A percentile compares a stretch with the other conserved stretches of the same genome.
phyloP scores from a whole-genome alignment of 2,113 vertebrate genomes.

The Formicarius rufipectus region DNA sequence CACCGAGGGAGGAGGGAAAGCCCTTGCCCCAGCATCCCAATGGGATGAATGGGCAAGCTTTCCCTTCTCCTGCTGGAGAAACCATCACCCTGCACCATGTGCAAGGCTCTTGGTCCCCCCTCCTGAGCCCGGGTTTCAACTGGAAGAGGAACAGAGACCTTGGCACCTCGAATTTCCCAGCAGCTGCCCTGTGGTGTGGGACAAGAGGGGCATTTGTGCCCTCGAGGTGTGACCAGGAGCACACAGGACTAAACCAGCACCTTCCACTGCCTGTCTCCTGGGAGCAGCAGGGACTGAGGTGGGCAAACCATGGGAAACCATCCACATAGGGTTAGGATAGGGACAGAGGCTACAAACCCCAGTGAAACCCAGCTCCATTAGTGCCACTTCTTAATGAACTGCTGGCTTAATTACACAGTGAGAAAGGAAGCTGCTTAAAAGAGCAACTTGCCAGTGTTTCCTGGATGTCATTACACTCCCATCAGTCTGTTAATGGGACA shows the following conservation, averaged over 20 bases:
- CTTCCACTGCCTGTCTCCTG: background rate
- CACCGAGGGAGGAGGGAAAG: background rate
- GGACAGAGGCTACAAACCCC: background rate
- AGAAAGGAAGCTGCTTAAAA: background rate
- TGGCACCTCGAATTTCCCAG: background rate
- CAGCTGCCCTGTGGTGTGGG: background rate
- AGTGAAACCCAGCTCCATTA: background rate
- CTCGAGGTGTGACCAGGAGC: background rate
- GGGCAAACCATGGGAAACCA: background rate
- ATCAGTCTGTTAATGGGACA: background rate
- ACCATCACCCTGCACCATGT: background rate
- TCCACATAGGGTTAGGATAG: background rate
- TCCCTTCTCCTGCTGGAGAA: background rate
- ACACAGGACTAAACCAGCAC: rapidly evolving
- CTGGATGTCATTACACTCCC: background rate
- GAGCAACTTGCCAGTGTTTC: background rate
- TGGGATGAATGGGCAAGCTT: background rate
- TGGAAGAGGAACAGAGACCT: background rate
- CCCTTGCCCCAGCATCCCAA: background rate
- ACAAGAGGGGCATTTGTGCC: background rate
- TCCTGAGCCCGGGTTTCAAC: background rate
- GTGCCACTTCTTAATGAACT: background rate
- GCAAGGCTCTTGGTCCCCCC: background rate
- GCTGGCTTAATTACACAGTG: background rate
- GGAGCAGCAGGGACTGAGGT: background rate